These are phyloP conservation scores for Saccostrea echinata DNA, from an alignment of 1,140 invertebrate genomes.

Conservation along the genomic window DNA sequence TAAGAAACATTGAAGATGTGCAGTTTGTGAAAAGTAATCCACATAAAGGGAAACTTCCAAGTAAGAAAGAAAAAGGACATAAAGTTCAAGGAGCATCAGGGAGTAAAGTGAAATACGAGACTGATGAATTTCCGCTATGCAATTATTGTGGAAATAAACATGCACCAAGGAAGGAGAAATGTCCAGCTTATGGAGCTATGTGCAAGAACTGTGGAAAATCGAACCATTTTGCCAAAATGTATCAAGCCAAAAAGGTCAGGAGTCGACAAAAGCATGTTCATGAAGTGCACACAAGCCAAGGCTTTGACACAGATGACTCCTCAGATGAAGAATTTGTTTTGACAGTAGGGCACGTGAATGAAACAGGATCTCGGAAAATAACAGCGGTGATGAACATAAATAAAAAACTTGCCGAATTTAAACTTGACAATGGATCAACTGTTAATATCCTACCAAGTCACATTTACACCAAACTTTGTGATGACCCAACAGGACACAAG, in stretches of 20 bases:
- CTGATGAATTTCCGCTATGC: slow-evolving; percentile 10
- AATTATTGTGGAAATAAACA: slow-evolving; percentile 54
- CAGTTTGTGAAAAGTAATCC: background rate
- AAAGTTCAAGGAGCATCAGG: background rate
- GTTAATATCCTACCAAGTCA: slow-evolving; percentile 34
- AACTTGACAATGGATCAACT: slow-evolving; percentile 49
- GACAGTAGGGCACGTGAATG: background rate
- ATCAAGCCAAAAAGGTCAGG: background rate
- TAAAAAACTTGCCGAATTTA: slow-evolving; percentile 34
- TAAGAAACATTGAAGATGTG: slow-evolving; percentile 51
- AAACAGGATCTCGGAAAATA: too few species aligned
- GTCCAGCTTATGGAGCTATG: slow-evolving; percentile 59
- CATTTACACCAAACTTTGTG: slow-evolving; percentile 3
- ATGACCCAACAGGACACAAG: background rate
- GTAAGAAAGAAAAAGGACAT: background rate
- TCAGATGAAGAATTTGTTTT: background rate
- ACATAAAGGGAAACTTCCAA: too few species aligned
- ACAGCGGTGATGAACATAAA: slow-evolving; percentile 3
- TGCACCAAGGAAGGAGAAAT: slow-evolving; percentile 46
- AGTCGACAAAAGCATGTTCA: background rate
- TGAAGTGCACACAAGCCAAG: background rate
- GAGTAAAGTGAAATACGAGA: background rate
- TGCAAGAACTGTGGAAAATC: slow-evolving; percentile 29
- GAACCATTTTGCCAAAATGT: slow-evolving; percentile 54
- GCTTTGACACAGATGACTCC: background rate